Evolutionary conservation across 2,797 vertebrate species (phyloP), one percentile per base, ranked within the genome.

Genomic region (Lepilemur ruficaudatus): DNA sequence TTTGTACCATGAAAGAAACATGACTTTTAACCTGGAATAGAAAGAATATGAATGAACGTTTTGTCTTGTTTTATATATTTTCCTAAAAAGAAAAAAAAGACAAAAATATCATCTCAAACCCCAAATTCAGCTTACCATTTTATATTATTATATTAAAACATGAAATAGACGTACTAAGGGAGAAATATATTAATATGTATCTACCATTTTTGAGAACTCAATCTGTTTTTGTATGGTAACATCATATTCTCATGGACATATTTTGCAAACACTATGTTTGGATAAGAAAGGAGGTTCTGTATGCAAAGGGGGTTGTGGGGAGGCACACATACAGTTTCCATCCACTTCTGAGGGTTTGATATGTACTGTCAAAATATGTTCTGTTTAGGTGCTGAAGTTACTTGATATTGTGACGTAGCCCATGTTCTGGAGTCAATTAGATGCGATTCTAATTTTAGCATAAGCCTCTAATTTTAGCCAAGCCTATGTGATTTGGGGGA

Each of bases 11-110:
- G 25, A 87, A 82, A 85, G 20, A 38, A 70, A 20, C 28, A 43
- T 32, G 17, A 86, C 22, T 72, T 86, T 93, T 82, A 90, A 82
- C n/a, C 35, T 61, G 14, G 23, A 86, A 52, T 59, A 82, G 25
- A 41, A 79, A 96, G 59, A 92, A 86, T 1, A 11, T 78, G 17
- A 90, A 83, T 52, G 61, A 78, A 85, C 48, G 2, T 4, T 9
- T 2, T 48, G 11, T 0, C 13, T 80, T 93, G 22, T 85, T 79
- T 57, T 38, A 25, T n/a, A n/a, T 43, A 10, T 67, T 65, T 94
- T 50, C 17, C 2, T 32, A 80, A 72, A n/a, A 69, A 43, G n/a
- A 13, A 57, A 41, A 41, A 69, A 23, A 9, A 38, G 3, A 35
- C 1, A 70, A 46, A 91, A 91, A 5, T n/a, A 23, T 11, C 8